A percentile compares a stretch with the other conserved stretches of the same genome.
Conservation (phyloP, 2,113 vertebrate species). For the Prochilodus magdalenae region DNA sequence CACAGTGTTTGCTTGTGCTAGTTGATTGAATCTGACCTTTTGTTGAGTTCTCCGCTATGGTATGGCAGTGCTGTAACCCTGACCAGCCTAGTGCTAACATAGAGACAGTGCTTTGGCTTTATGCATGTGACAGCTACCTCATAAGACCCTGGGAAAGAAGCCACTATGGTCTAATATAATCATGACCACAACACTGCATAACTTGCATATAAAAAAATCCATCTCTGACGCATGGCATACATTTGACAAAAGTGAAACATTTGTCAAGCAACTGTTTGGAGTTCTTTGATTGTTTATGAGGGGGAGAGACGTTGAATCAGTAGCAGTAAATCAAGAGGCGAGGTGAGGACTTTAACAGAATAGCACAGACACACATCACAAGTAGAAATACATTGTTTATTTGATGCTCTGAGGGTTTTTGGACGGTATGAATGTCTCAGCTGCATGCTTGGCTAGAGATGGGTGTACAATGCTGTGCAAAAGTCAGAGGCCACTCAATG, state of each 20-base stretch:
- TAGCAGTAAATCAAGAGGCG: slow-evolving; percentile 2
- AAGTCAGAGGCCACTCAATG: no score
- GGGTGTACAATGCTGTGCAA: background rate
- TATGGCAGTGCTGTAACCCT: background rate
- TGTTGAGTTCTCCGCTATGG: background rate
- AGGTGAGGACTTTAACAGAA: background rate
- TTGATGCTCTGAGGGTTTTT: background rate
- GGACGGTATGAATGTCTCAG: background rate
- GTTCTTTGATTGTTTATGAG: background rate
- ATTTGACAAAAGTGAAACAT: background rate
- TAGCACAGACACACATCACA: background rate
- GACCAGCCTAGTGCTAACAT: slow-evolving; percentile 17
- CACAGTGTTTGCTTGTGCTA: background rate
- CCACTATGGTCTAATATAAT: slow-evolving; percentile 5
- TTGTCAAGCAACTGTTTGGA: background rate
- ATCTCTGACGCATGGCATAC: slow-evolving; percentile 8
- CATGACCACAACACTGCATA: slow-evolving; percentile 23
- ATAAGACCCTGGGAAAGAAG: slow-evolving; percentile 31
- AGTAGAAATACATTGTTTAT: no score
- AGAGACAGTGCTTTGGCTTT: background rate
- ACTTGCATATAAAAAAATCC: slow-evolving; percentile 22
- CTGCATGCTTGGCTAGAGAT: background rate
- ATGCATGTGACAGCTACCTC: slow-evolving; percentile 21
- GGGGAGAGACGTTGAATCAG: background rate
- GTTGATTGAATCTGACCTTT: slow-evolving; percentile 3